These are phyloP conservation scores for Schrankia costaestrigalis DNA, from an alignment of 2,888 invertebrate genomes.

Conservation along the genomic window DNA sequence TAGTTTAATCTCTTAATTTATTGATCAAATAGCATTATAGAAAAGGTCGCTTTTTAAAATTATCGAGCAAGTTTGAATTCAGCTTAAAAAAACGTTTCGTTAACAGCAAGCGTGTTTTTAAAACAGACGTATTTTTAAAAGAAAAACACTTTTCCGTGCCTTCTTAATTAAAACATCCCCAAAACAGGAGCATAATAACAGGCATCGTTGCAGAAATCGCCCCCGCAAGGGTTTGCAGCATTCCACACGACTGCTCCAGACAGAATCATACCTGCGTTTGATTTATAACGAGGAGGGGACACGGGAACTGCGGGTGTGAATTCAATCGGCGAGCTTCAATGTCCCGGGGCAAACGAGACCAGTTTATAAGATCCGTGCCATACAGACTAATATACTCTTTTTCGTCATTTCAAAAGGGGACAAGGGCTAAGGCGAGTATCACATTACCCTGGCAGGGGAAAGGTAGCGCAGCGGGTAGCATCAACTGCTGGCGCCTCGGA, in stretches of 20 bases:
- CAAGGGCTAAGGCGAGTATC: conserved; percentile 31
- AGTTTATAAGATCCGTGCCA: conserved; percentile 40
- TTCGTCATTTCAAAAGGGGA: conserved; percentile 17
- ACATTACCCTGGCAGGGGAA: conserved; percentile 49
- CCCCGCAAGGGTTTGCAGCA: conserved; percentile 49
- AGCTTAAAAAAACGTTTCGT: conserved; percentile 8
- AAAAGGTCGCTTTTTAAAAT: conserved; percentile 41
- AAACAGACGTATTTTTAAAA: conserved; percentile 2
- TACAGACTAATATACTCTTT: conserved; percentile 25
- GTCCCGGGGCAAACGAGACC: conserved; percentile 50
- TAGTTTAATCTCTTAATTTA: conserved; percentile 57
- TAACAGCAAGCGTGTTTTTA: conserved; percentile 4
- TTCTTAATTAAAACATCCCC: conserved; percentile 41
- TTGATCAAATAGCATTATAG: conserved; percentile 45
- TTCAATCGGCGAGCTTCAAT: conserved; percentile 62
- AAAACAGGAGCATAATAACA: conserved; percentile 36
- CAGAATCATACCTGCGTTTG: conserved; percentile 74
- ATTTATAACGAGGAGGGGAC: conserved; percentile 77
- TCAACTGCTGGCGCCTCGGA: conserved; percentile 67
- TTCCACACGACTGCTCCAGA: conserved; percentile 66
- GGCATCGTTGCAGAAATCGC: conserved; percentile 43
- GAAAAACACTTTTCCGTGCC: conserved; percentile 4
- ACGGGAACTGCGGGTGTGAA: conserved; percentile 66
- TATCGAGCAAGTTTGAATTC: conserved; percentile 28
- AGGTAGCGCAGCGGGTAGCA: conserved; percentile 67